Evolutionary conservation across 2,113 vertebrate genomes (phyloP), one percentile per base, ranked within the genome.

Genomic region (Melanostigma gelatinosum): DNA sequence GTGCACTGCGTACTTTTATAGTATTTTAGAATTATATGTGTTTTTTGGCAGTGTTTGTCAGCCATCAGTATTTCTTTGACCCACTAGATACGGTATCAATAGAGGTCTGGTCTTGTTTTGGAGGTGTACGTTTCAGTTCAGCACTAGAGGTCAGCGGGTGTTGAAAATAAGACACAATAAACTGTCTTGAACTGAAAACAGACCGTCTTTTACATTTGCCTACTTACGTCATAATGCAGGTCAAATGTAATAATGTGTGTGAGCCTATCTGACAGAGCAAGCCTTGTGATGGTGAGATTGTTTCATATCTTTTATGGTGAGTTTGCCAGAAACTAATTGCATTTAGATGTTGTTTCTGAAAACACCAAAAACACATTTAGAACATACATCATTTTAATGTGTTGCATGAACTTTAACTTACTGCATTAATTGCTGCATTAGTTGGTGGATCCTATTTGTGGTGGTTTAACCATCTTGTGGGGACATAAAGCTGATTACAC

Each of bases 71-170:
- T 27, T n/a, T n/a, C 20, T 57, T 13, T 67, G 50, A 12, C n/a
- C n/a, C n/a, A 52, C 12, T 58, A 34, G 18, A 22, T 4, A 2
- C 34, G 32, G 22, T 18, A 42, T 69, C 63, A 74, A 46, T 24
- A 40, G 22, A 38, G 54, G 58, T n/a, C 13, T 20, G 79, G n/a
- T 48, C 42, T 62, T 44, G 38, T 69, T 80, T 71, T 64, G 42
- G 13, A 76, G 66, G 69, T 48, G 65, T 9, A 36, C 58, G 42
- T 82, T 83, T 72, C 13, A 82, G 42, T 75, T 68, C 12, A 61
- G 44, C 12, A 0, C 4, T 10, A 6, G 71, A 52, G 61, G 46
- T 74, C 75, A 9, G 0, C 6, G 79, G 22, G 22, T 72, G 27
- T 46, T 55, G 16, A 71, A 55, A 72, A 71, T 29, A 44, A 48